Conservation (phyloP, 2,797 vertebrate species). For the Eupleurogrammus muticus region DNA sequence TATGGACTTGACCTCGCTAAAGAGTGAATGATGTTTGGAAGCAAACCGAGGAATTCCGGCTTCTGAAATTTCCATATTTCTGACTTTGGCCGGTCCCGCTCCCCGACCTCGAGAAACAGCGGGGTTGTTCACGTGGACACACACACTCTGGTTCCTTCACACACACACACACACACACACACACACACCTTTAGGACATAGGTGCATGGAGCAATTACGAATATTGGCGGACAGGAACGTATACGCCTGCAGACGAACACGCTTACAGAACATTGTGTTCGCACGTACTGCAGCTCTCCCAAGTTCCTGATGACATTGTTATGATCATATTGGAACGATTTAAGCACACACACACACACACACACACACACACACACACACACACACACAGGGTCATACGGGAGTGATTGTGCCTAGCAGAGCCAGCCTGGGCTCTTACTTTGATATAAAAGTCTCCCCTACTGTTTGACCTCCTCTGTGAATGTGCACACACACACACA, state of each 20-base stretch:
- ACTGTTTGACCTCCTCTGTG: constrained; percentile 64
- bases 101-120: constrained; percentile 36
- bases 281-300: constrained; percentile 38
- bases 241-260: background rate
- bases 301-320: constrained; percentile 65
- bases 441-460: constrained; percentile 77
- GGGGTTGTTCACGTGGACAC: constrained; percentile 39
- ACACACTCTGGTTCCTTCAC: background rate
- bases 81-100: constrained; percentile 30
- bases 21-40: constrained; percentile 69
- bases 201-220: constrained; percentile 13
- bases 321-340: constrained; percentile 67
- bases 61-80: constrained; percentile 74
- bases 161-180: constrained; percentile 12
- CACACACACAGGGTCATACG: constrained; percentile 43
- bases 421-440: constrained; percentile 64
- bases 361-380: constrained; percentile 21
- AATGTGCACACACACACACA: constrained; percentile 31
- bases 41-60: constrained; percentile 68
- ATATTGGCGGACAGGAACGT: constrained; percentile 4
- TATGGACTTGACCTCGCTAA: constrained; percentile 67
- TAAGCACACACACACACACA: constrained; percentile 38
- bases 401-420: constrained; percentile 49
- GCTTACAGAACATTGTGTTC: constrained; percentile 42
- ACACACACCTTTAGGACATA: too few relatives aligned